Conservation (phyloP, 2,113 vertebrate species). For the Morone chrysops region DNA sequence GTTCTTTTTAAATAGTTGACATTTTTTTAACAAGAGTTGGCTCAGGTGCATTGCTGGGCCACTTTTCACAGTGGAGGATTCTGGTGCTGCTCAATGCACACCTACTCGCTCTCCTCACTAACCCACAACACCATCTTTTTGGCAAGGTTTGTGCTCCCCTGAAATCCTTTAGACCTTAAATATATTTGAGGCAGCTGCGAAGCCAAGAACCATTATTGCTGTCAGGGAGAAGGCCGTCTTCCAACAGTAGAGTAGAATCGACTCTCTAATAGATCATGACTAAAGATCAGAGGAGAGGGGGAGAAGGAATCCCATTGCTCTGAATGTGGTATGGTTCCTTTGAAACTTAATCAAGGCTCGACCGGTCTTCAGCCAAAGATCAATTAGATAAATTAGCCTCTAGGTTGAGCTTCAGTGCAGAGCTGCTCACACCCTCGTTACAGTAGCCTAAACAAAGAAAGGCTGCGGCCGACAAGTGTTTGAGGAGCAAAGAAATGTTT, state of each 20-base stretch:
- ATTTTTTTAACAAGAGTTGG: conserved; percentile 31
- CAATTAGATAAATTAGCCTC: conserved; percentile 55
- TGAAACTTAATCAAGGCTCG: conserved; percentile 55
- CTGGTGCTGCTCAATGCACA: conserved; percentile 50
- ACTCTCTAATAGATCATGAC: conserved; percentile 59
- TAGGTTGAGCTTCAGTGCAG: conserved; percentile 17
- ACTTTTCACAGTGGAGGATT: conserved; percentile 30
- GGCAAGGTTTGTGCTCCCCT: conserved; percentile 38
- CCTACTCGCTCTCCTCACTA: conserved; percentile 40
- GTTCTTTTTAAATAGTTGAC: conserved; percentile 26
- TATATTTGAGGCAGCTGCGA: conserved; percentile 51
- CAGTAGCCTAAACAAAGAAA: conserved; percentile 45
- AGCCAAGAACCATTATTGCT: conserved; percentile 67
- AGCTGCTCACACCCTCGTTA: conserved; percentile 30
- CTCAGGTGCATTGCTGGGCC: conserved; percentile 1
- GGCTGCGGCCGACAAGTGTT: conserved; percentile 35
- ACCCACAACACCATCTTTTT: conserved; percentile 44
- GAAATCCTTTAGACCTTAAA: conserved; percentile 61
- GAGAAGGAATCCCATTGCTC: conserved; percentile 15
- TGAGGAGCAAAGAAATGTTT: conserved; percentile 37
- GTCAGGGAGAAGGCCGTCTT: conserved; percentile 53
- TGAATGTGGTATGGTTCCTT: conserved; percentile 52
- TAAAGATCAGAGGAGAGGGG: conserved; percentile 19
- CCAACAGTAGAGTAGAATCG: conserved; percentile 55
- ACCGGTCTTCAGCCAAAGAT: conserved; percentile 57